These are phyloP conservation scores for Drosophila falleni DNA, from an alignment of 2,888 invertebrate species.

Conservation along the genomic window DNA sequence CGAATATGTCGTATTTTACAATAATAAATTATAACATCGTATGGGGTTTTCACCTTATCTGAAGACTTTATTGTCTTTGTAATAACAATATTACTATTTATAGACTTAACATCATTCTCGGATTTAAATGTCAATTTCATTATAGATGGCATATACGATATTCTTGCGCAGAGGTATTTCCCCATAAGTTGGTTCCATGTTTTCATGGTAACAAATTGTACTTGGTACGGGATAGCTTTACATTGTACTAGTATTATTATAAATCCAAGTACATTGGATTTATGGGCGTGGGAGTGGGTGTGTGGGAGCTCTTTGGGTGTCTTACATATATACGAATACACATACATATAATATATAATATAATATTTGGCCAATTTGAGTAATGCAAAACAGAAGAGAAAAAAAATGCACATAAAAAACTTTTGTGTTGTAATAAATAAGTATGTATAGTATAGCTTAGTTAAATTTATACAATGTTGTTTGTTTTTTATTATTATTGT, in stretches of 20 bases:
- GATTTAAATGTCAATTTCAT: background rate
- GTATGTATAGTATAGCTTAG: constrained; percentile 34
- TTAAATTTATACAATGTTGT: constrained; percentile 48
- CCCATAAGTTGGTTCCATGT: constrained; percentile 43
- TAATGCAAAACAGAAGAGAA: constrained; percentile 29
- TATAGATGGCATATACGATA: background rate
- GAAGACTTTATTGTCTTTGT: background rate
- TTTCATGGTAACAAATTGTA: constrained; percentile 48
- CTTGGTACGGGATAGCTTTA: constrained; percentile 66
- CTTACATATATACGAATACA: constrained; percentile 35
- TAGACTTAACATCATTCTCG: background rate
- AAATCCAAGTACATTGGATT: constrained; percentile 9
- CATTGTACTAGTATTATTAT: constrained; percentile 40
- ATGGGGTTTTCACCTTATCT: background rate
- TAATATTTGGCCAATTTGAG: constrained; percentile 62
- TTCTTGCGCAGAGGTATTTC: constrained; percentile 27
- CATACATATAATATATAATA: constrained; percentile 30
- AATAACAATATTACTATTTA: constrained; percentile 2
- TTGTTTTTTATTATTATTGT: background rate
- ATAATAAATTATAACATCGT: too few relatives aligned
- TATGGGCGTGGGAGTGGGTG: constrained; percentile 7
- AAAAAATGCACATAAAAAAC: constrained; percentile 24
- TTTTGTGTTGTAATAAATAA: constrained; percentile 30
- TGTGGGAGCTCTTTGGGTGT: constrained; percentile 9
- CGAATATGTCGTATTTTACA: background rate